Evolutionary conservation across 2,113 vertebrate species (phyloP), one percentile per base, ranked within the genome.

Genomic region (Heterocephalus glaber): DNA sequence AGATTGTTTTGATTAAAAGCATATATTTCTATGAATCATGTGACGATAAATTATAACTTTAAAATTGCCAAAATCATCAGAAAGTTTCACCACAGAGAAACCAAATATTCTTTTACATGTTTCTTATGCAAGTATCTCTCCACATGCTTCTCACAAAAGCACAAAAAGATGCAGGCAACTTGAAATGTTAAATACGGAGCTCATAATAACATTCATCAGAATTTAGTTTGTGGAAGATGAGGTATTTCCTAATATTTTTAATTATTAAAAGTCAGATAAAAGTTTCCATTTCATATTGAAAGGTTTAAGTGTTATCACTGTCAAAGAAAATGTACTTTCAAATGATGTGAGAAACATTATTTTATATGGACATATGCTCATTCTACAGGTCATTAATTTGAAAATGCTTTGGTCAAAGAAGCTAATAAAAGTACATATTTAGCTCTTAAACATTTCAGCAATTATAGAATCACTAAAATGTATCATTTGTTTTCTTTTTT

Each of bases 361-460:
- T 89, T 95, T 26, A 79, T 61, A 94, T 44, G 58, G 58, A 89
- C 77, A 54, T 89, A 58, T 83, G 60, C 79, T 95, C 81, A 77
- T 47, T 97, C 35, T 72, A 76, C 65, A 93, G 65, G 82, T 96
- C 72, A 93, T 96, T 96, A 91, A 26, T 91, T 86, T 94, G 60
- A 95, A 85, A 93, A 89, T 74, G 17, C 8, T 72, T 82, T 86
- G 72, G 70, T 93, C 77, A 95, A 66, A 54, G 11, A 41, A 94
- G 30, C 49, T 77, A 89, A 24, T 72, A 44, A 14, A 79, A 52
- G 90, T 65, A 82, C 11, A 90, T n/a, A 52, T 83, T 94, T 96
- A 94, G 7, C 84, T 86, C 7, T 89, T 41, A 70, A 83, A 8
- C 30, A 86, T 41, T 86, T 79, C 38, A 63, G 26, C 44, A 92